Evolutionary conservation across 2,888 invertebrate genomes (phyloP), one percentile per base, ranked within the genome.

Genomic region (Hirtodrosophila trivittata): DNA sequence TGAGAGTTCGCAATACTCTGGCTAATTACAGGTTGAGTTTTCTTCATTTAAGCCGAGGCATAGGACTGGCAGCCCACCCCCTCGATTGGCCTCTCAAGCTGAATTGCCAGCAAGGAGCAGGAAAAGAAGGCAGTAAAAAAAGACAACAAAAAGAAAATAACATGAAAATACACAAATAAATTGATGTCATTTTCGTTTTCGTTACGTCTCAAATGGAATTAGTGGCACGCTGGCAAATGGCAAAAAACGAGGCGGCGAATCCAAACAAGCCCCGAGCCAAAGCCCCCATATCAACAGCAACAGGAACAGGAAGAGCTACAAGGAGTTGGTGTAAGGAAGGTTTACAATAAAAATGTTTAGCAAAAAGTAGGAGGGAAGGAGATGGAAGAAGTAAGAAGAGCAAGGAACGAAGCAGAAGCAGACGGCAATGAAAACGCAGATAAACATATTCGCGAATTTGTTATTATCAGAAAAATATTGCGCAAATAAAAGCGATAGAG

Each of bases 361-460:
- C 18, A 16, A 25, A 9, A 6, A 16, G 10, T 26, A 46, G 45
- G 50, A 38, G 9, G 25, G 8, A 28, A 25, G 18, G n/a, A n/a
- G n/a, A n/a, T n/a, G 25, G 10, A 38, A 9, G 13, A 28, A 18
- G 28, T 26, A 25, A 8, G 12, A 13, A 9, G 18, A 6, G 38
- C 14, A 42, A 8, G 33, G 14, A 47, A 21, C 21, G 67, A 43
- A 33, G 52, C 37, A 39, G 38, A 74, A 64, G 55, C 62, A 65
- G 76, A 75, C 57, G 74, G 77, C 85, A 86, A 77, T 84, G 70
- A 77, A 86, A 86, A 86, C 85, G 82, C 77, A 86, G 85, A 82
- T 86, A 86, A 86, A 86, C 84, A 86, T 87, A 87, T 86, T 84
- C 86, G 85, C 87, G 87, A 86, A 87, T 87, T 87, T 86, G 86